Evolutionary conservation across 2,797 vertebrate genomes (phyloP).

Genomic region (Dermochelys coriacea): DNA sequence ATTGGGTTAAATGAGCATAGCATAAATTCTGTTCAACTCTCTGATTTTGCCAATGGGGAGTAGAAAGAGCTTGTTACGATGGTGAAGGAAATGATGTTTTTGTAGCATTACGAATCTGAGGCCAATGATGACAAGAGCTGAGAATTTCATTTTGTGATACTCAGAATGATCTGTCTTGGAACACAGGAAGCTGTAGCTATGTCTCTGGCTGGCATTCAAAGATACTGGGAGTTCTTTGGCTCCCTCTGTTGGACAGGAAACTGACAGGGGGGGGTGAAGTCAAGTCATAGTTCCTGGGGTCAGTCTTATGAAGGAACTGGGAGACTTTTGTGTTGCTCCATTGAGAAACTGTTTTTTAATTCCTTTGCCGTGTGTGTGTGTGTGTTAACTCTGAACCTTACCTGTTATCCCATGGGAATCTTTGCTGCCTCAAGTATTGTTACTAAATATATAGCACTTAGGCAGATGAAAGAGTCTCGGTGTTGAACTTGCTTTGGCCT

Average conservation of each 20-base stretch:
- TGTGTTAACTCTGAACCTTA: constrained; percentile 12
- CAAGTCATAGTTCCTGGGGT: background rate
- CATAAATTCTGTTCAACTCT: constrained; percentile 53
- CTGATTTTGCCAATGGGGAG: constrained; percentile 64
- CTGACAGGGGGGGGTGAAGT: background rate
- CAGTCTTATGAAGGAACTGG: background rate
- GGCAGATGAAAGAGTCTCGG: background rate
- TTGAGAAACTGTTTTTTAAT: background rate
- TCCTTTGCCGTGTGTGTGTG: background rate
- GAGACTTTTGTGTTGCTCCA: background rate
- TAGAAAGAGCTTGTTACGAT: background rate
- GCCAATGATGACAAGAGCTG: constrained; percentile 40
- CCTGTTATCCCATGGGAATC: constrained; percentile 14
- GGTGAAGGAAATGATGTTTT: constrained; percentile 54
- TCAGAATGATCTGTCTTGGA: constrained; percentile 19
- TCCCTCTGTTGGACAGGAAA: background rate
- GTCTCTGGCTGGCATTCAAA: background rate
- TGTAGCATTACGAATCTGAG: constrained; percentile 19
- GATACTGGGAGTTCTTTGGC: background rate
- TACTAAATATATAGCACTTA: background rate
- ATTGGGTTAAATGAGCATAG: constrained; percentile 61
- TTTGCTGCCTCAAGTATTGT: background rate
- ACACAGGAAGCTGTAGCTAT: background rate
- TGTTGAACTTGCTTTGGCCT: constrained; percentile 50
- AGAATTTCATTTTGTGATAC: constrained; percentile 44